Evolutionary conservation across 2,888 invertebrate genomes (phyloP), one percentile per base, ranked within the genome.

Genomic region (Anaspis maculata): DNA sequence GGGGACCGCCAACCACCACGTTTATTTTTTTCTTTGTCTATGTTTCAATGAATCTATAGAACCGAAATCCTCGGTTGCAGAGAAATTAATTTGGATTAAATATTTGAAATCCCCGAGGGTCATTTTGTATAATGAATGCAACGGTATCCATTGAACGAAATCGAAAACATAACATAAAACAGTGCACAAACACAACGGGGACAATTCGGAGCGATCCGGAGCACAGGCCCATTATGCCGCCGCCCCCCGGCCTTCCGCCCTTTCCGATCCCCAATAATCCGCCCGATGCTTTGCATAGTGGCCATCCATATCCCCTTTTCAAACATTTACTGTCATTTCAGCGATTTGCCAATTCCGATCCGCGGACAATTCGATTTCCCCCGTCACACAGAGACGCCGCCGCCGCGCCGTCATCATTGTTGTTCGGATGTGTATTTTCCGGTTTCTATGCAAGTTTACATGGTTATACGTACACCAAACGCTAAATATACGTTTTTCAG

Each of bases 241-340:
- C 43, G 42, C 51, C 47, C 43, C 41, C 37, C 41, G 44, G 37
- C 33, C 32, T 12, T n/a, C 16, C 16, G 7, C 28, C 34, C 13
- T n/a, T n/a, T n/a, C n/a, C n/a, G n/a, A n/a, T n/a, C n/a, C 30
- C 26, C 33, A 25, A 33, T 44, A 43, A 50, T 49, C 49, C 51
- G 44, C 30, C 45, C 45, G 46, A 41, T 45, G 56, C 48, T 55
- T 54, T 56, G 54, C 56, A 56, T 55, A 51, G 46, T 46, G 46
- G 42, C 42, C 45, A 51, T 51, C 51, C 46, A 49, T 49, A 50
- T 51, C 42, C 44, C 54, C 54, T 52, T 51, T 54, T 52, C 51
- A 47, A 49, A 49, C 50, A 50, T 49, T 55, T 54, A 52, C 54
- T 54, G 54, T 54, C 56, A 55, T 56, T 56, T 57, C 56, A 54